Evolutionary conservation across 2,888 invertebrate species (phyloP).

Genomic region (Allophyes oxyacanthae): DNA sequence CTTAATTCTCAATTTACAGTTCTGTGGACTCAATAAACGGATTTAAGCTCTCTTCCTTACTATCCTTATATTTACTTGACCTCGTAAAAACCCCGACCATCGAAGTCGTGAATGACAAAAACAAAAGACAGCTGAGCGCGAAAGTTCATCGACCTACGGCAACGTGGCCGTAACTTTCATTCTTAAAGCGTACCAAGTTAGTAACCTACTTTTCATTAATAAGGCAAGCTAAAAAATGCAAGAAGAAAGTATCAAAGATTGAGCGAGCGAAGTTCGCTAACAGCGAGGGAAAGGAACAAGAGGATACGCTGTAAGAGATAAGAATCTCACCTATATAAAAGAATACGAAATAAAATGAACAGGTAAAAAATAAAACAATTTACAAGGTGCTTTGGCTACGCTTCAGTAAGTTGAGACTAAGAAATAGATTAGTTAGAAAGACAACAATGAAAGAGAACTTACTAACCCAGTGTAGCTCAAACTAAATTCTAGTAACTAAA

Average conservation of each 20-base stretch:
- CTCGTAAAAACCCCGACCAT: slow-evolving; percentile 20
- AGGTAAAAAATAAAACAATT: no score
- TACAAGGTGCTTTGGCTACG: no score
- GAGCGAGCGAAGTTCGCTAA: slow-evolving; percentile 87
- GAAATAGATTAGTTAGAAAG: no score
- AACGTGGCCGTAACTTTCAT: slow-evolving; percentile 88
- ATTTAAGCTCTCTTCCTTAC: no score
- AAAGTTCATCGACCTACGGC: slow-evolving; percentile 87
- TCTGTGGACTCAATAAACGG: no score
- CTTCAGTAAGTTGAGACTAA: no score
- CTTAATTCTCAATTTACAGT: no score
- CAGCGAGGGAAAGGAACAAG: slow-evolving; percentile 66
- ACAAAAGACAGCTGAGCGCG: slow-evolving; percentile 84
- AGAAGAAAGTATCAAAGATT: slow-evolving; percentile 90
- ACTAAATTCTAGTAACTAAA: no score
- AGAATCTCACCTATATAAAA: no score
- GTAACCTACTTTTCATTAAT: slow-evolving; percentile 90
- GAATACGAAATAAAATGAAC: no score
- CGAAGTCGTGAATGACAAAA: slow-evolving; percentile 72
- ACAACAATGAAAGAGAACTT: no score
- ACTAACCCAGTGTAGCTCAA: no score
- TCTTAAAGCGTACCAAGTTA: slow-evolving; percentile 88
- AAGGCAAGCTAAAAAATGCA: slow-evolving; percentile 89
- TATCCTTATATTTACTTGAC: background rate
- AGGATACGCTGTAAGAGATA: slow-evolving; percentile 60